Percentiles rank a stretch among this genome's conserved stretches.
phyloP scores from a whole-genome alignment of 2,888 invertebrate genomes.

The Drosophila pseudotakahashii region DNA sequence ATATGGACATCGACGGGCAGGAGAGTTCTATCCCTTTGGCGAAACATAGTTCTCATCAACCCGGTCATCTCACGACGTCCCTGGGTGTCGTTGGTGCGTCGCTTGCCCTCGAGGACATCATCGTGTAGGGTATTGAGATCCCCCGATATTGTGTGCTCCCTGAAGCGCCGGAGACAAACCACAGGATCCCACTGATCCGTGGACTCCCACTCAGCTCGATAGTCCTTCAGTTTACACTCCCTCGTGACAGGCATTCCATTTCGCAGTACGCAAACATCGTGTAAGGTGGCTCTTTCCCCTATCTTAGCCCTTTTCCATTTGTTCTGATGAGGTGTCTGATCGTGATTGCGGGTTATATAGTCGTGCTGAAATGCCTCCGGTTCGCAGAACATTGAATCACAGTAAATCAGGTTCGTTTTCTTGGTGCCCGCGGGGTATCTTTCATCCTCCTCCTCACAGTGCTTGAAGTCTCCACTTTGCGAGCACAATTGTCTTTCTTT shows the following conservation, averaged over 20 bases:
- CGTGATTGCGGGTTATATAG: conserved; percentile 55
- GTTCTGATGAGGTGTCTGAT: conserved; percentile 59
- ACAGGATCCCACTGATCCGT: conserved; percentile 65
- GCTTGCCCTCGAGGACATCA: conserved; percentile 62
- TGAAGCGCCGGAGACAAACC: conserved; percentile 66
- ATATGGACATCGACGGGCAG: conserved; percentile 87
- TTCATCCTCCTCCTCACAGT: neutral
- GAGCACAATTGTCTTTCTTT: conserved; percentile 24
- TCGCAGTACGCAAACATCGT: conserved; percentile 85
- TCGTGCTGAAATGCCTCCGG: conserved; percentile 64
- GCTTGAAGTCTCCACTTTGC: neutral
- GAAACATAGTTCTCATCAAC: conserved; percentile 57
- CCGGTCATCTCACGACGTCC: conserved; percentile 47
- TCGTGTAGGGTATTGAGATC: conserved; percentile 71
- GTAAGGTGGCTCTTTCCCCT: conserved; percentile 85
- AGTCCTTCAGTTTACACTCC: conserved; percentile 86
- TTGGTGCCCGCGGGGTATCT: neutral
- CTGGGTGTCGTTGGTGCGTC: conserved; percentile 38
- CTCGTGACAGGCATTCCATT: conserved; percentile 87
- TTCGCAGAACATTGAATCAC: conserved; percentile 49
- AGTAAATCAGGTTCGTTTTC: conserved; percentile 27
- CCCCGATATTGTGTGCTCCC: conserved; percentile 63
- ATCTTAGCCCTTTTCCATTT: conserved; percentile 77
- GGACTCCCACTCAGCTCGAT: conserved; percentile 85
- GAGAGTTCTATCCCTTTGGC: conserved; percentile 71